Evolutionary conservation across 1,140 invertebrate species (phyloP).

Genomic region (Drosophila nebulosa): DNA sequence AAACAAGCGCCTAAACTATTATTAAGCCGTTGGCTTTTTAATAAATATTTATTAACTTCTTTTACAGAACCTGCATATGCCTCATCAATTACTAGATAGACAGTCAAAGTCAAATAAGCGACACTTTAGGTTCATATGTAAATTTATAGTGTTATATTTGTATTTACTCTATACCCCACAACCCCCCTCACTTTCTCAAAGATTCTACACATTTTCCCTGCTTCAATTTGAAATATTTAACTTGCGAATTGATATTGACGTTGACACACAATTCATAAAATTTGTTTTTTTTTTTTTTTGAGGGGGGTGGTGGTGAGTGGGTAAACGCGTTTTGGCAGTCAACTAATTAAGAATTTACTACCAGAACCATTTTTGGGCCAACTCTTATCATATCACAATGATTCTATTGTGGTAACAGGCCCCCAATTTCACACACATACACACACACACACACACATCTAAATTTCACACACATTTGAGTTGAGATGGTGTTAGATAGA

Average conservation of each 20-base stretch:
- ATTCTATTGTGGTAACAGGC: neutral
- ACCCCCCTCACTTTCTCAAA: too few relatives aligned
- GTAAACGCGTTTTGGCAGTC: neutral
- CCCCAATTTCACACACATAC: neutral
- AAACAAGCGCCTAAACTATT: too few relatives aligned
- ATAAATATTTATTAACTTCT: too few relatives aligned
- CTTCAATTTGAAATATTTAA: neutral
- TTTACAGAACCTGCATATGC: neutral
- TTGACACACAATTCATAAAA: neutral
- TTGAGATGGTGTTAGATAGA: too few relatives aligned
- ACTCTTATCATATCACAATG: conserved; percentile 2
- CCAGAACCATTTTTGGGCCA: neutral
- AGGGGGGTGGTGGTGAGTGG: too few relatives aligned
- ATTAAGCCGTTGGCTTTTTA: too few relatives aligned
- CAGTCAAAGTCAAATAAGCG: neutral
- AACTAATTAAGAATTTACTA: neutral
- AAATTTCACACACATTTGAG: neutral
- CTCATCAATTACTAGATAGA: neutral
- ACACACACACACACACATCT: neutral
- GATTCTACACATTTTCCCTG: neutral
- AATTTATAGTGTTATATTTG: neutral
- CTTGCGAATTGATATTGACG: neutral
- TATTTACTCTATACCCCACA: neutral
- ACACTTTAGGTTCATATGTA: neutral
- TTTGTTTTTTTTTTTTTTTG: too few relatives aligned